Percentiles rank a stretch among this genome's conserved stretches.
Conservation (phyloP, 2,113 vertebrate genomes). For the Sciurus niger region DNA sequence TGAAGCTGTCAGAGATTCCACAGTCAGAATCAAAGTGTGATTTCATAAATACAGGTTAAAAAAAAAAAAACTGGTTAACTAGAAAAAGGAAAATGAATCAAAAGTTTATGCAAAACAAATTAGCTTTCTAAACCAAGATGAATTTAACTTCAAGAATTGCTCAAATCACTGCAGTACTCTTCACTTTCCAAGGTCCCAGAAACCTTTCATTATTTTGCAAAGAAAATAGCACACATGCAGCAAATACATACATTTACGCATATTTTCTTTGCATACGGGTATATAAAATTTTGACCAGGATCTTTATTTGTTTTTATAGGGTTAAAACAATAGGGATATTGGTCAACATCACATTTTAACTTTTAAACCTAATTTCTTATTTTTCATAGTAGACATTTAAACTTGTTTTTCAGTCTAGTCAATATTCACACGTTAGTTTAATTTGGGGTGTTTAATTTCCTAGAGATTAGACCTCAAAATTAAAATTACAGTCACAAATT, state of each 20-base stretch:
- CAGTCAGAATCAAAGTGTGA: no score
- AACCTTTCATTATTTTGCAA: background rate
- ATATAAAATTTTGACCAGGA: background rate
- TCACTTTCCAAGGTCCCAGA: background rate
- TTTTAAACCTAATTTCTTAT: constrained; percentile 45
- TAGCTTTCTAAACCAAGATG: constrained; percentile 8
- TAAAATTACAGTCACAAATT: constrained; percentile 31
- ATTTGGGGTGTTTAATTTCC: background rate
- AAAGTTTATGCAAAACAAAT: background rate
- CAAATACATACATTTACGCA: no score
- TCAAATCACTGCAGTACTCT: background rate
- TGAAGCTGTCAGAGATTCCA: no score
- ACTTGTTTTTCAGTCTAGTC: background rate
- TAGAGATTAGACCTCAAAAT: background rate
- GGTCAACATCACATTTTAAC: background rate
- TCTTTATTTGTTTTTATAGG: background rate
- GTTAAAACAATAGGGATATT: background rate
- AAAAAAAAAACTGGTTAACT: background rate
- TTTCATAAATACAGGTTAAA: no score
- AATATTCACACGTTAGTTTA: background rate
- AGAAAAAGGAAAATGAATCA: constrained; percentile 36
- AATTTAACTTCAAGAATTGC: background rate
- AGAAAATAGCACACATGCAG: background rate
- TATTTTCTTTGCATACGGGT: background rate
- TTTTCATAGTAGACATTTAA: background rate